phyloP scores from a whole-genome alignment of 2,797 vertebrate species.

The Muscicapa comitata region DNA sequence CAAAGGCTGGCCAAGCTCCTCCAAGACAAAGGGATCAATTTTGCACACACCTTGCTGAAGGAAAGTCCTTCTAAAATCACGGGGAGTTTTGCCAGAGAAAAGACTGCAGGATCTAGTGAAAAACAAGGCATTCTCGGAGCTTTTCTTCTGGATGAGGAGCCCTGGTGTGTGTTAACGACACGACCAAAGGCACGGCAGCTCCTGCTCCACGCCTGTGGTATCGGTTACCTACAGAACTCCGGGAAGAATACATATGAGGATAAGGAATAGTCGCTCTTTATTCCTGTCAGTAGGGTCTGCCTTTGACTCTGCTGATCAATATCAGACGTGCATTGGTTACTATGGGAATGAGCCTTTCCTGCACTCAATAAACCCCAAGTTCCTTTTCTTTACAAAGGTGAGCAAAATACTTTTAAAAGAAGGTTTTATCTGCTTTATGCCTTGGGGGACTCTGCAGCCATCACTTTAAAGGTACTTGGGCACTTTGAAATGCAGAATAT shows the following conservation, averaged over 20 bases:
- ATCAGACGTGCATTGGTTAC: slow-evolving; percentile 76
- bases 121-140: not conserved
- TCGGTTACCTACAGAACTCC: slow-evolving; percentile 71
- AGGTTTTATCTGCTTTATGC: slow-evolving; percentile 78
- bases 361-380: slow-evolving; percentile 78
- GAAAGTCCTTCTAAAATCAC: not conserved
- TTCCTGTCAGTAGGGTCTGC: slow-evolving; percentile 74
- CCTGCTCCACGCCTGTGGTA: slow-evolving; percentile 60
- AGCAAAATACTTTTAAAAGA: slow-evolving; percentile 87
- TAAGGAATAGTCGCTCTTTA: slow-evolving; percentile 72
- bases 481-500: slow-evolving; percentile 87
- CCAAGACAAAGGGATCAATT: not conserved
- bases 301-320: slow-evolving; percentile 79
- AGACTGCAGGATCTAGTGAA: not conserved
- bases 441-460: slow-evolving; percentile 81
- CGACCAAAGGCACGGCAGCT: slow-evolving; percentile 6
- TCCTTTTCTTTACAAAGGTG: slow-evolving; percentile 81
- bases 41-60: not conserved
- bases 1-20: not conserved
- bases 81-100: not conserved
- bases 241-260: slow-evolving; percentile 67
- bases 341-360: slow-evolving; percentile 73
- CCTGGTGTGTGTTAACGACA: slow-evolving; percentile 44
- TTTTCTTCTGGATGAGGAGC: slow-evolving; percentile 33
- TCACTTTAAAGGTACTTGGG: slow-evolving; percentile 83